Evolutionary conservation across 2,113 vertebrate species (phyloP).

Genomic region (Halichoeres trimaculatus): DNA sequence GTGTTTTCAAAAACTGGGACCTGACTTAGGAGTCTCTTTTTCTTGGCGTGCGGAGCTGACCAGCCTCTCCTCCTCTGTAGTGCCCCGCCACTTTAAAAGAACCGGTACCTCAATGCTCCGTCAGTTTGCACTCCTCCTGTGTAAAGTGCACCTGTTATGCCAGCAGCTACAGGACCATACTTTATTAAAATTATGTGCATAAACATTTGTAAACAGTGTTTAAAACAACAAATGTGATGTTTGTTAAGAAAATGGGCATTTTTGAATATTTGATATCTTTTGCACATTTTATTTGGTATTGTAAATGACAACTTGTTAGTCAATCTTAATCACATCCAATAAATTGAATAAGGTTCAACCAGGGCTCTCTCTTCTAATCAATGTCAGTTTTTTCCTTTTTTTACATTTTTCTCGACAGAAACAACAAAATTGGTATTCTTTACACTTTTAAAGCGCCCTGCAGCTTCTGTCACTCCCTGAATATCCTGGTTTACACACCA

Average conservation of each 20-base stretch:
- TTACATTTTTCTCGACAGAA: slow-evolving; percentile 12
- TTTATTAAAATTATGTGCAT: slow-evolving; percentile 61
- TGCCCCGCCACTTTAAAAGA: slow-evolving; percentile 69
- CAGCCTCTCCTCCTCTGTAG: slow-evolving; percentile 53
- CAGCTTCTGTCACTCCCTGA: slow-evolving; percentile 5
- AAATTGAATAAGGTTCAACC: slow-evolving; percentile 31
- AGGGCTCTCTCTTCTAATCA: slow-evolving; percentile 22
- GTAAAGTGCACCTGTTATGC: slow-evolving; percentile 65
- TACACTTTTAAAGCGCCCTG: background rate
- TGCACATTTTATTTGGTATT: slow-evolving; percentile 75
- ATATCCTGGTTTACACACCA: slow-evolving; percentile 45
- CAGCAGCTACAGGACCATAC: slow-evolving; percentile 71
- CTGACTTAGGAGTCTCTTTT: slow-evolving; percentile 1
- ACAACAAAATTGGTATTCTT: background rate
- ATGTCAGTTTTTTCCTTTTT: slow-evolving; percentile 18
- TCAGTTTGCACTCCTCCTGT: slow-evolving; percentile 64
- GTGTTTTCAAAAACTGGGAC: slow-evolving; percentile 19
- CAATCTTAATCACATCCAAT: slow-evolving; percentile 40
- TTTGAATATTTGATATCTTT: slow-evolving; percentile 71
- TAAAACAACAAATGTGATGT: slow-evolving; percentile 61
- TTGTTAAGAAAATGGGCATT: slow-evolving; percentile 69
- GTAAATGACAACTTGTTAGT: slow-evolving; percentile 67
- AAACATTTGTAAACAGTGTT: slow-evolving; percentile 73
- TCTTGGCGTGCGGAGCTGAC: slow-evolving; percentile 37
- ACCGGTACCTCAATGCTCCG: slow-evolving; percentile 68